Evolutionary conservation across 2,888 invertebrate species (phyloP), one percentile per base, ranked within the genome.

Genomic region (Drosophila pseudotakahashii): DNA sequence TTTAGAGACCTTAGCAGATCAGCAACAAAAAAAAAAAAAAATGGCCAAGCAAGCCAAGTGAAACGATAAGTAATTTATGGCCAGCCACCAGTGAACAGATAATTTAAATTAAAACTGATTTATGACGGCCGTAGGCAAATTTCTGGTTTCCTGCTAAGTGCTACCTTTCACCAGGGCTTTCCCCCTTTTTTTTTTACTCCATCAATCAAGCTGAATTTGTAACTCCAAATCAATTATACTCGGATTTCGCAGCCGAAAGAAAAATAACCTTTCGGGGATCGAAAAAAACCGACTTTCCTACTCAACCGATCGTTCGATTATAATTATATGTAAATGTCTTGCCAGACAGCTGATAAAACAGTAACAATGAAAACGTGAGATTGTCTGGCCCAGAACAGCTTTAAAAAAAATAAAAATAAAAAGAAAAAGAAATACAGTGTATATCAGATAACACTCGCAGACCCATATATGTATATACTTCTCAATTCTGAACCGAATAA

Each of bases 261-360:
- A 10, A 26, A 30, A 45, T 9, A 45, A 26, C n/a, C 2, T 19
- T 19, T 11, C 11, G 16, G 42, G 16, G 42, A 16, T 41, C 10
- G 5, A 7, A 55, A 16, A n/a, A 26, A 26, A 26, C 26, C 26
- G 30, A 10, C 30, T 13, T 30, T 19, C 11, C 23, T n/a, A 41
- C 16, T 11, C 2, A 11, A 4, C 2, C 16, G 23, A 34, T 45
- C 45, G 45, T 14, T 10, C 16, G 30, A 16, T 34, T 37, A n/a
- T 44, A 19, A 16, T 34, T 37, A n/a, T 44, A 19, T 44, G 45
- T 66, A 45, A 61, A 45, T 61, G 32, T 16, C 34, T 34, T 13
- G 16, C 16, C 37, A 34, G 67, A 47, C 66, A 53, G 52, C 66
- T 66, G 67, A 66, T 66, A 66, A 66, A 64, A 63, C 32, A 63